phyloP scores from a whole-genome alignment of 2,888 invertebrate genomes.

The Sinodicranocentrus sp. region DNA sequence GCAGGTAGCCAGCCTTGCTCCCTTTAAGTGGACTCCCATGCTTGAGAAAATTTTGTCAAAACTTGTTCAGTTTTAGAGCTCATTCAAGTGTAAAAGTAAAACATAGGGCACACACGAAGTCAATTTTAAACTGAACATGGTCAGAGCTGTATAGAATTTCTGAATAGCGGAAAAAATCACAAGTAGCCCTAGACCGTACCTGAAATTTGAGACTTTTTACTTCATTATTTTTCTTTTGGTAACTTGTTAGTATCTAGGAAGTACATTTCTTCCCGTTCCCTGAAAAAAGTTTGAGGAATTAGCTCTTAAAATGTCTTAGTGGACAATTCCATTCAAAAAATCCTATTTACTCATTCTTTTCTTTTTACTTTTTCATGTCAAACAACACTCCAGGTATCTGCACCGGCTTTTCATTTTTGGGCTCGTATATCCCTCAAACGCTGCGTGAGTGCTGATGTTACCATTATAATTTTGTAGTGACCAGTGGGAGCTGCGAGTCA shows the following conservation, averaged over 20 bases:
- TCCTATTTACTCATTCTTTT: conserved; percentile 47
- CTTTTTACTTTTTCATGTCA: conserved; percentile 51
- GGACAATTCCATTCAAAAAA: conserved; percentile 42
- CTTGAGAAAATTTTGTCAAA: background rate
- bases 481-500: conserved; percentile 27
- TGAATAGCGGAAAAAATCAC: too few relatives aligned
- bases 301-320: background rate
- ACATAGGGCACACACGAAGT: conserved; percentile 26
- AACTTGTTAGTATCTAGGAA: conserved; percentile 26
- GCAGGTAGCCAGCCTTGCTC: background rate
- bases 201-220: conserved; percentile 46
- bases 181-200: conserved; percentile 22
- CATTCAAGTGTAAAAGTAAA: conserved; percentile 14
- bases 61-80: background rate
- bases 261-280: conserved; percentile 18
- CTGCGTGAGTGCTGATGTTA: conserved; percentile 60
- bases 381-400: conserved; percentile 55
- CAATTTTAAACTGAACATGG: conserved; percentile 7
- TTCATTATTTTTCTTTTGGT: conserved; percentile 44
- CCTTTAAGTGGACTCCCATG: background rate
- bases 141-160: too few relatives aligned
- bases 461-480: conserved; percentile 43
- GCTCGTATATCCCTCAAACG: conserved; percentile 52
- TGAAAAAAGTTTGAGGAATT: conserved; percentile 9
- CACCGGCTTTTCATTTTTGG: conserved; percentile 40